Conservation (phyloP, 2,888 invertebrate genomes). For the Drosophila villosipedis region DNA sequence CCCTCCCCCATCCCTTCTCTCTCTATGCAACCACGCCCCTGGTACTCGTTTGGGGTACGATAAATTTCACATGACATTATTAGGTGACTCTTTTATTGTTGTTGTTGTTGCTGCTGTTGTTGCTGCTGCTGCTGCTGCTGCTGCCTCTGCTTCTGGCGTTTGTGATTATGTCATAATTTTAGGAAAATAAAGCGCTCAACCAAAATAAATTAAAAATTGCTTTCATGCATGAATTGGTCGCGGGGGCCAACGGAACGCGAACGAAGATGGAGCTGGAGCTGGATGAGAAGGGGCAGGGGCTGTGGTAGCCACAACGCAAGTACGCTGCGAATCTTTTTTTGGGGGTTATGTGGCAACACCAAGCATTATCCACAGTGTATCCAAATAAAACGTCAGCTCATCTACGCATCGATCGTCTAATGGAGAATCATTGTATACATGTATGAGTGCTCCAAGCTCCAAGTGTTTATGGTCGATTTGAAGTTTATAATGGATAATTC, state of each 20-base stretch:
- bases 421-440: neutral
- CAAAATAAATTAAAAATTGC: conserved; percentile 82
- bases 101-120: conserved; percentile 28
- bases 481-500: conserved; percentile 80
- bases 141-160: conserved; percentile 26
- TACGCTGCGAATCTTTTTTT: conserved; percentile 53
- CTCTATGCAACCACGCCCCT: conserved; percentile 47
- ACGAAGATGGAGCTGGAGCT: neutral
- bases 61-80: conserved; percentile 80
- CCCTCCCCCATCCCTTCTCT: neutral
- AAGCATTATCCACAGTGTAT: conserved; percentile 56
- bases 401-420: conserved; percentile 26
- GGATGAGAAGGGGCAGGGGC: neutral
- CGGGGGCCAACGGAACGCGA: conserved; percentile 31
- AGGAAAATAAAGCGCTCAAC: conserved; percentile 80
- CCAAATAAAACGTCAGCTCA: conserved; percentile 64
- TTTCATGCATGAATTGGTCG: conserved; percentile 80
- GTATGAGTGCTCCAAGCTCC: conserved; percentile 47
- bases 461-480: conserved; percentile 83
- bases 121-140: conserved; percentile 31
- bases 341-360: conserved; percentile 44
- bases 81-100: conserved; percentile 69
- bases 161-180: conserved; percentile 82
- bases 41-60: conserved; percentile 63
- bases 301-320: conserved; percentile 40